phyloP scores from a whole-genome alignment of 1,140 invertebrate genomes.

The Orussus abietinus region DNA sequence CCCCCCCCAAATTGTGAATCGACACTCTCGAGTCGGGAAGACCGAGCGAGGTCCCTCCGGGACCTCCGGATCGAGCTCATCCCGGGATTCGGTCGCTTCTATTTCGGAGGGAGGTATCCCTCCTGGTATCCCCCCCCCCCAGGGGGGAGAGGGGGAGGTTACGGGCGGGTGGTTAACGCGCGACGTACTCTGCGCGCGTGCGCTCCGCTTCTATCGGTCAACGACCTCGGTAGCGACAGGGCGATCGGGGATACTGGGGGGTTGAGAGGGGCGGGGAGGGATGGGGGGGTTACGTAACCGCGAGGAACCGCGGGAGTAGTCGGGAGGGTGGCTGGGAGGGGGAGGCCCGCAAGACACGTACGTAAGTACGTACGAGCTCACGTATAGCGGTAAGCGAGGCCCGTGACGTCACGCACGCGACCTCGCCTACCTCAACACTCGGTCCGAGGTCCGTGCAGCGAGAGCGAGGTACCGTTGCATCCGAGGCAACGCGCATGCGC shows the following conservation, averaged over 20 bases:
- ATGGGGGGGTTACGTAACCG: slow-evolving; percentile 10
- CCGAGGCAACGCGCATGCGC: no score
- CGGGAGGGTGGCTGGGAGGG: not conserved
- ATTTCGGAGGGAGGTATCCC: no score
- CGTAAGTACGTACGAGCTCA: slow-evolving; percentile 1
- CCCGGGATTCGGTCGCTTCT: no score
- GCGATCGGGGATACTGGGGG: slow-evolving; percentile 14
- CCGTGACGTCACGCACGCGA: slow-evolving; percentile 45
- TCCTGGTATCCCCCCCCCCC: no score
- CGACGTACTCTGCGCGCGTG: no score
- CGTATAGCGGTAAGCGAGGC: slow-evolving; percentile 22
- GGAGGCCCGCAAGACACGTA: slow-evolving; percentile 25
- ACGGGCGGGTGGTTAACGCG: no score
- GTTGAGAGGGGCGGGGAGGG: slow-evolving; percentile 3
- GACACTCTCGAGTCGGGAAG: no score
- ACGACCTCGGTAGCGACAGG: slow-evolving; percentile 40
- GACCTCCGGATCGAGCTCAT: no score
- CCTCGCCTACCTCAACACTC: slow-evolving; percentile 51
- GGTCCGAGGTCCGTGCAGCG: slow-evolving; percentile 24
- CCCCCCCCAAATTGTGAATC: no score
- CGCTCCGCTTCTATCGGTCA: slow-evolving; percentile 48
- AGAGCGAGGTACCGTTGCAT: slow-evolving; percentile 45
- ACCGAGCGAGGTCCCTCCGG: no score
- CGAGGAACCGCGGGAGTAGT: no score
- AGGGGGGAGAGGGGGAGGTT: no score